phyloP scores from a whole-genome alignment of 2,888 invertebrate genomes.

The Panzeria rudis region DNA sequence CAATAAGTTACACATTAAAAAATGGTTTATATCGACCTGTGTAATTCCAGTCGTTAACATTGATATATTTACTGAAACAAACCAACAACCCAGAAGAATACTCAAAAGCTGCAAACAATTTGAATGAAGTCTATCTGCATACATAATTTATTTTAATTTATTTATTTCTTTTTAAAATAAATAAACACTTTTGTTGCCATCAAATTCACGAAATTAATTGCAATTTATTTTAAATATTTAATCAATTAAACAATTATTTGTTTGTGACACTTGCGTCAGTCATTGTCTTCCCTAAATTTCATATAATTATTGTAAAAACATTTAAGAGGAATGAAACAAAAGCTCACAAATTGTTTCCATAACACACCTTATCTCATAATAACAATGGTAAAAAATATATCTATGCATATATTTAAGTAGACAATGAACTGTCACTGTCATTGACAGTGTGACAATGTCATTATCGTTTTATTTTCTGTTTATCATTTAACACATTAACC shows the following conservation, averaged over 20 bases:
- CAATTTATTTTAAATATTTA: constrained; percentile 39
- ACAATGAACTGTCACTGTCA: constrained; percentile 42
- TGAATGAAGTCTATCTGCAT: too few species aligned
- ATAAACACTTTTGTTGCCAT: constrained; percentile 3
- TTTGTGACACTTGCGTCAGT: constrained; percentile 26
- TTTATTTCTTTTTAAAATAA: not conserved
- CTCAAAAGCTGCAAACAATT: too few species aligned
- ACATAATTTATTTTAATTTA: not conserved
- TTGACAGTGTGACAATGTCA: constrained; percentile 33
- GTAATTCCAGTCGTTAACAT: too few species aligned
- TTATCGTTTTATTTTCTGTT: not conserved
- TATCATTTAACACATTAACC: constrained; percentile 11
- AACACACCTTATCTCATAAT: constrained; percentile 37
- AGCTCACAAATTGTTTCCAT: not conserved
- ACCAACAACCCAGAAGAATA: too few species aligned
- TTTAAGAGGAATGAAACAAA: constrained; percentile 21
- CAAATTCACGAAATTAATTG: constrained; percentile 28
- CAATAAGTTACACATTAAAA: too few species aligned
- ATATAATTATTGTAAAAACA: constrained; percentile 25
- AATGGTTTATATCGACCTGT: too few species aligned
- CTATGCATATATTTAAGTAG: constrained; percentile 1
- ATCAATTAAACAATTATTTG: constrained; percentile 47
- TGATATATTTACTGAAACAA: too few species aligned
- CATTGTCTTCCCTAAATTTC: not conserved
- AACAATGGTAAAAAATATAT: not conserved